phyloP scores from a whole-genome alignment of 2,113 vertebrate species.

The Echinops telfairi region DNA sequence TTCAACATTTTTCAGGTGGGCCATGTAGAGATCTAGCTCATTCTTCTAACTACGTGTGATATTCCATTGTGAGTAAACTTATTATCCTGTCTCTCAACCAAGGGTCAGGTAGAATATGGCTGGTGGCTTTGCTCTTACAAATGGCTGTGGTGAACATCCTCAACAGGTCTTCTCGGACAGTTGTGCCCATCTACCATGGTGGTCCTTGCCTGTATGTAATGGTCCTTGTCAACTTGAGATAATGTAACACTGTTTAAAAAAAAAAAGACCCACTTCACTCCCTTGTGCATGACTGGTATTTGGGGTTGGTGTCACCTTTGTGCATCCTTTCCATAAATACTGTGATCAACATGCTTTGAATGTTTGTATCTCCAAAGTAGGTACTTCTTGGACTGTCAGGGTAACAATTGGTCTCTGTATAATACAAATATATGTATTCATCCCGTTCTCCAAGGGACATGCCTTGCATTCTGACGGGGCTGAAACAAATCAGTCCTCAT shows the following conservation, averaged over 20 bases:
- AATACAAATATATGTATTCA: neutral
- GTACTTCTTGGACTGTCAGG: neutral
- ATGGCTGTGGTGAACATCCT: neutral
- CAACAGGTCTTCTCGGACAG: neutral
- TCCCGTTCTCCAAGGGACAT: too few species aligned
- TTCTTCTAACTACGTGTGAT: slow-evolving; percentile 4
- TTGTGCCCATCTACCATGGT: neutral
- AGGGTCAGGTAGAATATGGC: neutral
- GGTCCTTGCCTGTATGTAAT: too few species aligned
- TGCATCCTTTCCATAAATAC: slow-evolving; percentile 20
- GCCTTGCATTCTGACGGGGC: too few species aligned
- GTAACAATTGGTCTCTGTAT: neutral
- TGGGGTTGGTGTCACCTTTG: neutral
- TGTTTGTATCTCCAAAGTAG: neutral
- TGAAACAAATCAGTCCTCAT: too few species aligned
- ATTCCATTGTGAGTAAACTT: slow-evolving; percentile 3
- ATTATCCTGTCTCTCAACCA: neutral
- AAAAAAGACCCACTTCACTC: slow-evolving; percentile 8
- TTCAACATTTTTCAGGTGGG: neutral
- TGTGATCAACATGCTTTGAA: neutral
- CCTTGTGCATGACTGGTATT: neutral
- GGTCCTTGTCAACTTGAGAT: slow-evolving; percentile 23
- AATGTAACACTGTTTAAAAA: slow-evolving; percentile 1
- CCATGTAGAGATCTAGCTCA: neutral
- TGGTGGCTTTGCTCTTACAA: neutral